These are phyloP conservation scores for Pachycephala philippinensis DNA, from an alignment of 2,113 vertebrate genomes.

Conservation along the genomic window DNA sequence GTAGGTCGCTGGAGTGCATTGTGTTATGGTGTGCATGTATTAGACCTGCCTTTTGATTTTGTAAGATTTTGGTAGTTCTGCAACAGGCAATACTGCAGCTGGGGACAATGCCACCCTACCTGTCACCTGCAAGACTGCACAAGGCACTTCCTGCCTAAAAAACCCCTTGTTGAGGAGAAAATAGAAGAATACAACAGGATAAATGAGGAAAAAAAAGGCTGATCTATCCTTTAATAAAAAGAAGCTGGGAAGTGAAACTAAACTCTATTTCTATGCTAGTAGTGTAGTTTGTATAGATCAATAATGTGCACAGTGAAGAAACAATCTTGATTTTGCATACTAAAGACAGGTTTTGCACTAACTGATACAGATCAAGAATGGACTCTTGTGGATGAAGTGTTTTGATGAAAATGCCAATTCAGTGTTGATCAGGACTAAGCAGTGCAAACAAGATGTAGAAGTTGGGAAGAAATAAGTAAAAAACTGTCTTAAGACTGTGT, in stretches of 20 bases:
- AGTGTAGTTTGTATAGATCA: not conserved
- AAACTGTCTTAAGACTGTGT: not conserved
- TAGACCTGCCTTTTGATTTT: not conserved
- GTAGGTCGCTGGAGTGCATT: not conserved
- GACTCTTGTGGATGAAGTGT: not conserved
- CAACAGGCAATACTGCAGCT: not conserved
- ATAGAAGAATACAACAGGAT: not conserved
- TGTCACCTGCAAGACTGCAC: not conserved
- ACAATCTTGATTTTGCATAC: not conserved
- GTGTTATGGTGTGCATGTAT: fast-evolving
- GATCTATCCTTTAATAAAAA: not conserved
- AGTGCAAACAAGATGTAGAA: not conserved
- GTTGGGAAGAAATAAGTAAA: not conserved
- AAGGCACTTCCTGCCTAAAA: not conserved
- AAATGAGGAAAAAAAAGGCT: not conserved
- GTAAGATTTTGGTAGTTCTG: not conserved
- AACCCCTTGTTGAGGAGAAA: not conserved
- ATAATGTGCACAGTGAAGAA: not conserved
- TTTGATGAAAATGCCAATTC: not conserved
- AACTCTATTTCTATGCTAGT: not conserved
- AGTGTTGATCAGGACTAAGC: not conserved
- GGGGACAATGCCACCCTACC: not conserved
- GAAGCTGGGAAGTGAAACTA: not conserved
- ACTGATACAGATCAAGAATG: not conserved
- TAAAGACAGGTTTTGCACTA: not conserved